Percentiles rank a stretch among this genome's conserved stretches.
phyloP scores from a whole-genome alignment of 2,113 vertebrate species.

The Vicugna pacos region DNA sequence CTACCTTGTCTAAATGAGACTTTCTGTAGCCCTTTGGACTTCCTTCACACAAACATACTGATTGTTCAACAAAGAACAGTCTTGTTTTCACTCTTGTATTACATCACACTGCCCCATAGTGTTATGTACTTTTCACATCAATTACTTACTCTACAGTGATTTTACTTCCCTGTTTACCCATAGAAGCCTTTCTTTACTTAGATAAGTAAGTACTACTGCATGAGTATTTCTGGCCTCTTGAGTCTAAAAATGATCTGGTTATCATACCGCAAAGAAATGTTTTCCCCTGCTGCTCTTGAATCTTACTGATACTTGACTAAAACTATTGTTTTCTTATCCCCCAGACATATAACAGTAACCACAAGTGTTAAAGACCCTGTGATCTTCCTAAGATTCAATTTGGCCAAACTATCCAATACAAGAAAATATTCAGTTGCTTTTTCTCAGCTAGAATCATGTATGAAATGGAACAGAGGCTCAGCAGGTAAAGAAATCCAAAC shows the following conservation, averaged over 20 bases:
- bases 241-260: not conserved
- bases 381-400: slow-evolving; percentile 2
- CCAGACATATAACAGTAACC: not conserved
- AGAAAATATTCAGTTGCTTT: slow-evolving; percentile 28
- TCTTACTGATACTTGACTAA: slow-evolving; percentile 2
- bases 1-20: not conserved
- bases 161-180: not conserved
- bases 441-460: not conserved
- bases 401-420: not conserved
- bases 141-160: not conserved
- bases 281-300: not conserved
- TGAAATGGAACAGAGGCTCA: slow-evolving; percentile 1
- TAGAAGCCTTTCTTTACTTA: not conserved
- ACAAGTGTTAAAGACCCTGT: not conserved
- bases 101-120: not conserved
- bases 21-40: not conserved
- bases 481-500: slow-evolving; percentile 5
- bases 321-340: not conserved
- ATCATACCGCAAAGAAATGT: not conserved
- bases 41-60: not conserved
- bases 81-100: not conserved
- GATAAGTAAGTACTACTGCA: not conserved
- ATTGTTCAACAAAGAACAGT: not conserved
- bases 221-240: not conserved
- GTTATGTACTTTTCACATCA: not conserved